Conservation (phyloP, 92 coral and sea anemone genomes). For the Paragorgia papillata region DNA sequence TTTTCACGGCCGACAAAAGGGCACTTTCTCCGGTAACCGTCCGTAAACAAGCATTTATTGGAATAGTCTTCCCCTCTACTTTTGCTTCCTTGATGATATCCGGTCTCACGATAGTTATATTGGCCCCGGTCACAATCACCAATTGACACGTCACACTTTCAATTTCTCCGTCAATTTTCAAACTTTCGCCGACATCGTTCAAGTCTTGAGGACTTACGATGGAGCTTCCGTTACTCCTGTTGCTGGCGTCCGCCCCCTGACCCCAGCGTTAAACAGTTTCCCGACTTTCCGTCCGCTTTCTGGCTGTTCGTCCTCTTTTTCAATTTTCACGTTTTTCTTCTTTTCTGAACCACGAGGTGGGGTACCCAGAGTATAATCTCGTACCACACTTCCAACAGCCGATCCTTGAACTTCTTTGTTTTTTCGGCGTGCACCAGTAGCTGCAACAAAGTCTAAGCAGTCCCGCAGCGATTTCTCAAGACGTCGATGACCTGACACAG, state of each 20-base stretch:
- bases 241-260: slow-evolving; percentile 44
- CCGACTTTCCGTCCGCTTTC: slow-evolving; percentile 12
- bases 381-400: slow-evolving; percentile 22
- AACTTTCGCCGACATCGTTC: slow-evolving; percentile 18
- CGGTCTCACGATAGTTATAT: slow-evolving; percentile 41
- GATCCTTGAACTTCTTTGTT: not conserved
- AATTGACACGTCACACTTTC: slow-evolving; percentile 31
- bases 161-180: slow-evolving; percentile 35
- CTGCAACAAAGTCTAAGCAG: not conserved
- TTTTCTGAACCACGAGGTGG: not conserved
- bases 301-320: not conserved
- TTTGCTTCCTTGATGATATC: slow-evolving; percentile 29
- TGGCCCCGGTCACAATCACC: slow-evolving; percentile 51
- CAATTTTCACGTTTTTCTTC: not conserved
- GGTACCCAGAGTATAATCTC: not conserved
- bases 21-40: slow-evolving; percentile 51
- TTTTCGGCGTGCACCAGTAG: not conserved
- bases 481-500: not conserved
- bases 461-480: not conserved
- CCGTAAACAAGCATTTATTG: slow-evolving; percentile 25
- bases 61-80: slow-evolving; percentile 2
- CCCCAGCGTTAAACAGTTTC: slow-evolving; percentile 12
- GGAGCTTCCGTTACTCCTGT: slow-evolving; percentile 21
- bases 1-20: slow-evolving; percentile 23
- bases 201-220: slow-evolving; percentile 41